These are phyloP conservation scores for Platalea minor DNA, from an alignment of 2,797 vertebrate genomes.

Conservation along the genomic window DNA sequence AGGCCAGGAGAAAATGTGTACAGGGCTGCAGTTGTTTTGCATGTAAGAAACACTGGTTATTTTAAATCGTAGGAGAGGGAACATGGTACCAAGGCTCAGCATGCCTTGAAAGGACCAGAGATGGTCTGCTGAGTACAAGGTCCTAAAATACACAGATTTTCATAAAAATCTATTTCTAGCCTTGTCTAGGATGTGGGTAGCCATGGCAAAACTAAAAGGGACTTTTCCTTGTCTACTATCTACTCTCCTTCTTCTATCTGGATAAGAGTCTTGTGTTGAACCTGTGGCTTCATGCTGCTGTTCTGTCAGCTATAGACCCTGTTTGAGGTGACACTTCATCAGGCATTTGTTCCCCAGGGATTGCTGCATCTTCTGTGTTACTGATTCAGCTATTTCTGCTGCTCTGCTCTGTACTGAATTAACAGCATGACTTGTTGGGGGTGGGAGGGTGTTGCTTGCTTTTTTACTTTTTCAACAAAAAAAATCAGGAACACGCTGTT, in stretches of 20 bases:
- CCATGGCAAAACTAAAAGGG: not conserved
- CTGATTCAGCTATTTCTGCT: not conserved
- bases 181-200: not conserved
- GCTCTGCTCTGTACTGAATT: not conserved
- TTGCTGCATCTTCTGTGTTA: not conserved
- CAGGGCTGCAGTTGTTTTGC: not conserved
- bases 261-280: not conserved
- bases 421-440: not conserved
- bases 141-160: not conserved
- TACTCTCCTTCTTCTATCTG: not conserved
- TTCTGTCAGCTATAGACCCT: not conserved
- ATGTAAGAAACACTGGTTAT: not conserved
- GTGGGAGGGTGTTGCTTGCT: not conserved
- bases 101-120: not conserved
- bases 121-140: not conserved
- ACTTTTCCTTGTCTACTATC: not conserved
- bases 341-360: not conserved
- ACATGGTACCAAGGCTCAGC: not conserved
- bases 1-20: not conserved
- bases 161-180: not conserved
- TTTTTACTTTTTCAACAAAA: not conserved
- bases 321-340: not conserved
- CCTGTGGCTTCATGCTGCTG: not conserved
- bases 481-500: not conserved
- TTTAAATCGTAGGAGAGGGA: not conserved